A percentile compares a stretch with the other conserved stretches of the same genome.
Evolutionary conservation across 1,140 invertebrate species (phyloP).

Genomic region (Hyposmocoma kahamanoa): DNA sequence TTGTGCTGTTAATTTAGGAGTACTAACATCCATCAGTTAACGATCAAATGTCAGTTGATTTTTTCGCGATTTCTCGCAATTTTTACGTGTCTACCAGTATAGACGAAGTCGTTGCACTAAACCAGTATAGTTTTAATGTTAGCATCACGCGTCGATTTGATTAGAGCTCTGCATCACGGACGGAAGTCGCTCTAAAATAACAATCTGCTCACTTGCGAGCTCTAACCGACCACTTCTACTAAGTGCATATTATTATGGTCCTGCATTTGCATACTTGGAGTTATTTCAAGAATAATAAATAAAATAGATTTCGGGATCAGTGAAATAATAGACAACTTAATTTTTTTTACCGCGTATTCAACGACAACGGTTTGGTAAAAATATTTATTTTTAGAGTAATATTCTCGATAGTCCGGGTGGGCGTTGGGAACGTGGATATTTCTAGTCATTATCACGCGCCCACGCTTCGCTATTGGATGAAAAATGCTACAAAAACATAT

Average conservation of each 20-base stretch:
- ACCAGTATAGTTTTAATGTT: not conserved
- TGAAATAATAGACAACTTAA: not conserved
- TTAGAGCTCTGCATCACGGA: not conserved
- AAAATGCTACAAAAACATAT: constrained; percentile 62
- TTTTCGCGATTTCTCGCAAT: no score
- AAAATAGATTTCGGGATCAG: not conserved
- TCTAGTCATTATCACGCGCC: constrained; percentile 54
- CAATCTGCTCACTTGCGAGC: not conserved
- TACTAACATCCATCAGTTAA: no score
- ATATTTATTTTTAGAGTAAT: constrained; percentile 49
- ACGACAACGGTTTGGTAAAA: constrained; percentile 11
- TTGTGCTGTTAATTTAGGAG: no score
- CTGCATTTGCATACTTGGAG: not conserved
- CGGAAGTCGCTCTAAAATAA: constrained; percentile 4
- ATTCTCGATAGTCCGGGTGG: constrained; percentile 50
- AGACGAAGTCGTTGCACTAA: no score
- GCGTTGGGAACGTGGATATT: constrained; percentile 60
- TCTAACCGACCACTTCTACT: not conserved
- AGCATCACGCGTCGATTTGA: not conserved
- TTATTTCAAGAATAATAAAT: not conserved
- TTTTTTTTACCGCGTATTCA: not conserved
- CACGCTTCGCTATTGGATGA: constrained; percentile 57
- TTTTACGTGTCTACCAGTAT: no score
- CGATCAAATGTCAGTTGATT: no score
- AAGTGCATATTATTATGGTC: no score